phyloP scores from a whole-genome alignment of 2,888 invertebrate genomes.

The Cataglyphis cursor region DNA sequence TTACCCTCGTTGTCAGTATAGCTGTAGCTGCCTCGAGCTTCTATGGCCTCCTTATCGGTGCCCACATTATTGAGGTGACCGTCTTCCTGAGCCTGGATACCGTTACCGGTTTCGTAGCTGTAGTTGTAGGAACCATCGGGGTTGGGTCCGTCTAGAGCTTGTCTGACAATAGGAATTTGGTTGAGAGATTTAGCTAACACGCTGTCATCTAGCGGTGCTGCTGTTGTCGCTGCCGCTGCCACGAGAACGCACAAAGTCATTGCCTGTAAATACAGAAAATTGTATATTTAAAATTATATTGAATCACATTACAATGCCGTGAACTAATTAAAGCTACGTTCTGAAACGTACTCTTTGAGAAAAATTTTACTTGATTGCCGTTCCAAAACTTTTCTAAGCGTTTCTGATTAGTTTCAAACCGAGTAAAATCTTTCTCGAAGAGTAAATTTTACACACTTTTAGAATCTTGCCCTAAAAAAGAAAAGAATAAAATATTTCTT shows the following conservation, averaged over 20 bases:
- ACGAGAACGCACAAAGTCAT: conserved; percentile 69
- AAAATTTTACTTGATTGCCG: no score
- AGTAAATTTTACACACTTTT: no score
- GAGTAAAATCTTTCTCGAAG: no score
- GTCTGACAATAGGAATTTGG: conserved; percentile 81
- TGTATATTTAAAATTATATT: not conserved
- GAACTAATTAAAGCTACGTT: no score
- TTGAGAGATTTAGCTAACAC: conserved; percentile 43
- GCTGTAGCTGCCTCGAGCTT: conserved; percentile 87
- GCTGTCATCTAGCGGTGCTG: not conserved
- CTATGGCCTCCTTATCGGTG: conserved; percentile 87
- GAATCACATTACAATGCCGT: no score
- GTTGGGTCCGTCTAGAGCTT: conserved; percentile 82
- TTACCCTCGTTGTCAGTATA: conserved; percentile 90
- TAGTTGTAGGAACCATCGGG: conserved; percentile 84
- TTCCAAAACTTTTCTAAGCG: no score
- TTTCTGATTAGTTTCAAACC: no score
- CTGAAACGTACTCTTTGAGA: no score
- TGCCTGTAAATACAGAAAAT: conserved; percentile 57
- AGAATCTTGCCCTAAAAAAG: not conserved
- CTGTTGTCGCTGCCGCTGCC: conserved; percentile 64
- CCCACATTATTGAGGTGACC: conserved; percentile 89
- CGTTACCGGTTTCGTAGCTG: conserved; percentile 87
- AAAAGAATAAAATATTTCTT: not conserved
- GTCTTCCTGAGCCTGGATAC: conserved; percentile 86